Conservation (phyloP, 2,888 invertebrate genomes). For the Globia sparganii region DNA sequence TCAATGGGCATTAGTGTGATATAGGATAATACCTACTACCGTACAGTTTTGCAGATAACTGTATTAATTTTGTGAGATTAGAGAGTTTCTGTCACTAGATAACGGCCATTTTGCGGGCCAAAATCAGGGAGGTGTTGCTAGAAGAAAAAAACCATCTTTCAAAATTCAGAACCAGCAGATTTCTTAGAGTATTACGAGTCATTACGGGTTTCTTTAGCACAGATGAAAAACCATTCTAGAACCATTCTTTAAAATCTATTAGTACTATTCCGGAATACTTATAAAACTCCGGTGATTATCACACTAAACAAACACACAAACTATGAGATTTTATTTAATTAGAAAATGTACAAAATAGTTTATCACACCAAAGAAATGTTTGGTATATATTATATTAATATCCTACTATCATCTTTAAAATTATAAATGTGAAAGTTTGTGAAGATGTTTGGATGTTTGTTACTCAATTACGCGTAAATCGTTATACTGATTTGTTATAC, state of each 20-base stretch:
- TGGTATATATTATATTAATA: too few relatives aligned
- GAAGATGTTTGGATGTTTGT: too few relatives aligned
- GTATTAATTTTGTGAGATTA: neutral
- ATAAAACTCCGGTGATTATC: neutral
- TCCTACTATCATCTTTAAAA: too few relatives aligned
- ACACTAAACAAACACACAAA: neutral
- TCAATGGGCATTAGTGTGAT: conserved; percentile 4
- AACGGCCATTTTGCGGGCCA: neutral
- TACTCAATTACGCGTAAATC: too few relatives aligned
- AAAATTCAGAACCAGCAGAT: neutral
- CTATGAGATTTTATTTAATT: neutral
- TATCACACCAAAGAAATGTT: neutral
- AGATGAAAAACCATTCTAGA: neutral
- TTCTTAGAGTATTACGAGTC: neutral
- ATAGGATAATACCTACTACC: neutral
- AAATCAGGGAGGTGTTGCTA: neutral
- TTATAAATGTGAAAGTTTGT: too few relatives aligned
- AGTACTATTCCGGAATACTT: neutral
- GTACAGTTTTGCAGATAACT: conserved; percentile 17
- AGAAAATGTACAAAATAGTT: neutral
- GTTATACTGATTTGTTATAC: too few relatives aligned
- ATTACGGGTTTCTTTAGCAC: neutral
- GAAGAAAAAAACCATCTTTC: neutral
- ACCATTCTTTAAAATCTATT: too few relatives aligned
- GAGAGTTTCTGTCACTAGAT: neutral